Percentiles rank a stretch among this genome's conserved stretches.
Conservation (phyloP, 64 coral and sea anemone genomes). For the Porites australiensis region DNA sequence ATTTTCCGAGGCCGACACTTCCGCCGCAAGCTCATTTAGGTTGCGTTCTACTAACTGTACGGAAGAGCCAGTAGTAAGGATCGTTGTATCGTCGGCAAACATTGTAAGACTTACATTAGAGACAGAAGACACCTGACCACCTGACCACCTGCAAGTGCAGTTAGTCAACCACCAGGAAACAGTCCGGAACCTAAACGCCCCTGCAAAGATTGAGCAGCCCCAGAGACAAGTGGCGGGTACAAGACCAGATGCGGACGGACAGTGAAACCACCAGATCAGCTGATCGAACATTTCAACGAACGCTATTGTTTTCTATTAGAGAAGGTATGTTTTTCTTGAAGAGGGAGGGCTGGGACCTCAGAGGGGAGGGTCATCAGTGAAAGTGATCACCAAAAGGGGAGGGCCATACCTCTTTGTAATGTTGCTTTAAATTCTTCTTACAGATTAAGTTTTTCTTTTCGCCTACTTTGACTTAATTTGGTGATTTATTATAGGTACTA, state of each 20-base stretch:
- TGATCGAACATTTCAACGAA: neutral
- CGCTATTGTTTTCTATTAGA: neutral
- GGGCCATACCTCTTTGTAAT: no score
- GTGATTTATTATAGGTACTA: neutral
- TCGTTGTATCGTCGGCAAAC: no score
- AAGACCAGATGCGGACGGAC: neutral
- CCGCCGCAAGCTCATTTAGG: no score
- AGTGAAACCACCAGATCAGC: neutral
- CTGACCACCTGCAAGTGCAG: slow-evolving; percentile 9
- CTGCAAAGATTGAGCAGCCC: neutral
- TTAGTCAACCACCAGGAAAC: slow-evolving; percentile 2
- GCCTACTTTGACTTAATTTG: neutral
- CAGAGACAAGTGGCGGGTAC: neutral
- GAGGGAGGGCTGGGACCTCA: no score
- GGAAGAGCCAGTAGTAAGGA: no score
- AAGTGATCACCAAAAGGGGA: no score
- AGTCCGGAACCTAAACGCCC: neutral
- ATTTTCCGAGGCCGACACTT: no score
- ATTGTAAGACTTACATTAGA: no score
- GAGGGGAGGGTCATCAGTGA: no score
- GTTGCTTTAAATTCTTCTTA: no score
- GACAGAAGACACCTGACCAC: no score
- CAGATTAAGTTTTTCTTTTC: neutral
- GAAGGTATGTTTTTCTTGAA: neutral
- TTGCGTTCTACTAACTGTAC: no score